Conservation (phyloP, 2,113 vertebrate species). For the Clupea harengus region DNA sequence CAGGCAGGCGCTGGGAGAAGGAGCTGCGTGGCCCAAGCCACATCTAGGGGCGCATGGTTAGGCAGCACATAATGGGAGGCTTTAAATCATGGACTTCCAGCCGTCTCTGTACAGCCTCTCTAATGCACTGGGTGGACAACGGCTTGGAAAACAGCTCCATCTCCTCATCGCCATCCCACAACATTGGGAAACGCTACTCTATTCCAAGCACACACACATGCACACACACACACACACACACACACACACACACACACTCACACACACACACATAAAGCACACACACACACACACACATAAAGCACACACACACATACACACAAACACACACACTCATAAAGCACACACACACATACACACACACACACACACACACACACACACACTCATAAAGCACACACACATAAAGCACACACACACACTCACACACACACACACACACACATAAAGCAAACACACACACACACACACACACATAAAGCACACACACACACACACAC, state of each 20-base stretch:
- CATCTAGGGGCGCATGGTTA: slow-evolving; percentile 1
- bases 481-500: not conserved
- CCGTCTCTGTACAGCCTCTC: not conserved
- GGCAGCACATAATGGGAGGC: not conserved
- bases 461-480: not conserved
- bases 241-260: not conserved
- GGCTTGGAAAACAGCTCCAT: not conserved
- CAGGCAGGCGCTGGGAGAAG: not conserved
- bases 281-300: not conserved
- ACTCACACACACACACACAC: not conserved
- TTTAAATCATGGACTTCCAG: not conserved
- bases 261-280: not conserved
- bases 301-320: not conserved
- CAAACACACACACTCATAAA: not conserved
- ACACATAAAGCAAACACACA: not conserved
- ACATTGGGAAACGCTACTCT: not conserved
- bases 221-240: not conserved
- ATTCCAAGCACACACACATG: not conserved
- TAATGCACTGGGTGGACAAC: slow-evolving; percentile 1
- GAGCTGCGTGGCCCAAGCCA: not conserved
- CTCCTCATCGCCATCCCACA: slow-evolving; percentile 2
- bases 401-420: not conserved
- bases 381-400: too few relatives aligned
- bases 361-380: not conserved
- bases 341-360: not conserved